phyloP scores from a whole-genome alignment of 2,888 invertebrate species.

The Mythimna loreyi region DNA sequence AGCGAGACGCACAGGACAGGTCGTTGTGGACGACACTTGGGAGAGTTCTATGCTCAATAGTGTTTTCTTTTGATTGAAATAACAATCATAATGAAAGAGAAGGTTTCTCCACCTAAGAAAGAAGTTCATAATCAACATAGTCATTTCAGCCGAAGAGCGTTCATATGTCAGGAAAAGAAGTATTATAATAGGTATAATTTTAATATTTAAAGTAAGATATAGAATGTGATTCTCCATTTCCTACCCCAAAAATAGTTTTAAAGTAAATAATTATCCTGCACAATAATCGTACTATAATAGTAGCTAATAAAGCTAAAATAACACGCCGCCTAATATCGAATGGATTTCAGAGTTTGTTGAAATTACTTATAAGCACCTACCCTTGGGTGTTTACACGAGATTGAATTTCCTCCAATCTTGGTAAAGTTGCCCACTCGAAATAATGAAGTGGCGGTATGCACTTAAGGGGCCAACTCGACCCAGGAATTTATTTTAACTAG shows the following conservation, averaged over 20 bases:
- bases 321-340: neutral
- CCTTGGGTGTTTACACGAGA: conserved; percentile 20
- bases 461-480: neutral
- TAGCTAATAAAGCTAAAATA: too few species aligned
- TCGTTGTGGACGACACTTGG: too few species aligned
- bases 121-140: neutral
- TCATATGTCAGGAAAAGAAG: too few species aligned
- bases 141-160: too few species aligned
- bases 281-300: neutral
- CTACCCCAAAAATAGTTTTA: conserved; percentile 9
- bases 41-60: too few species aligned
- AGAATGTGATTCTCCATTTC: conserved; percentile 14
- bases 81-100: too few species aligned
- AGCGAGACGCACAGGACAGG: too few species aligned
- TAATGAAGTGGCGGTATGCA: conserved; percentile 37
- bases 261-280: too few species aligned
- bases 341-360: conserved; percentile 21
- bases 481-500: conserved; percentile 18
- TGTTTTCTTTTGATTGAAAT: too few species aligned
- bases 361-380: conserved; percentile 7
- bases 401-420: conserved; percentile 19
- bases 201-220: neutral
- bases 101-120: neutral
- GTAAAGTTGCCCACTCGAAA: conserved; percentile 32
- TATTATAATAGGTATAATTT: too few species aligned